Conservation (phyloP, 2,888 invertebrate species). For the Dasypogon diadema region DNA sequence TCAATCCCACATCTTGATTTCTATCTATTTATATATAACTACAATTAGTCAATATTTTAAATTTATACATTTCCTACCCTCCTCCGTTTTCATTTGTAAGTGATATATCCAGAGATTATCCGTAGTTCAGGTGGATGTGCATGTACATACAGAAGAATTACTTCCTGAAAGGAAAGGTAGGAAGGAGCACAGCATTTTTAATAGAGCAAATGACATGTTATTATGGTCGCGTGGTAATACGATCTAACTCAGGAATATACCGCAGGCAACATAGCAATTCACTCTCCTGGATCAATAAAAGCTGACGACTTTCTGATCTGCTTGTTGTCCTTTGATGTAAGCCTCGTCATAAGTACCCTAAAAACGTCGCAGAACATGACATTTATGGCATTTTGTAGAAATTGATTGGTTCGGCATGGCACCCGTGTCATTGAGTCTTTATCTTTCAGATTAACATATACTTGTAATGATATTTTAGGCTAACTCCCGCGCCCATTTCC, state of each 20-base stretch:
- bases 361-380: conserved; percentile 45
- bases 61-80: too few species aligned
- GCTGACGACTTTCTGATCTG: conserved; percentile 35
- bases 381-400: conserved; percentile 43
- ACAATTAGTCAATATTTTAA: too few species aligned
- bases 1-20: too few species aligned
- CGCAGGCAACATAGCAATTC: not conserved
- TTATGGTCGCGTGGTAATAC: conserved; percentile 31
- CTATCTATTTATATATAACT: too few species aligned
- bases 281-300: conserved; percentile 24
- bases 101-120: too few species aligned
- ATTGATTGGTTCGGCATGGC: conserved; percentile 40
- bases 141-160: not conserved
- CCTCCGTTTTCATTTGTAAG: too few species aligned
- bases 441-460: conserved; percentile 9
- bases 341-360: conserved; percentile 42
- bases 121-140: too few species aligned
- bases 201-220: conserved; percentile 42
- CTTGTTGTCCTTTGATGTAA: conserved; percentile 46
- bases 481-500: not conserved
- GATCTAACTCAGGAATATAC: conserved; percentile 17
- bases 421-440: conserved; percentile 13
- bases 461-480: not conserved
- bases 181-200: conserved; percentile 10
- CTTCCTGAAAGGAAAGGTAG: not conserved